Base-by-base conservation (phyloP, 2,888 invertebrate species). In the Steinernema scapterisci region DNA sequence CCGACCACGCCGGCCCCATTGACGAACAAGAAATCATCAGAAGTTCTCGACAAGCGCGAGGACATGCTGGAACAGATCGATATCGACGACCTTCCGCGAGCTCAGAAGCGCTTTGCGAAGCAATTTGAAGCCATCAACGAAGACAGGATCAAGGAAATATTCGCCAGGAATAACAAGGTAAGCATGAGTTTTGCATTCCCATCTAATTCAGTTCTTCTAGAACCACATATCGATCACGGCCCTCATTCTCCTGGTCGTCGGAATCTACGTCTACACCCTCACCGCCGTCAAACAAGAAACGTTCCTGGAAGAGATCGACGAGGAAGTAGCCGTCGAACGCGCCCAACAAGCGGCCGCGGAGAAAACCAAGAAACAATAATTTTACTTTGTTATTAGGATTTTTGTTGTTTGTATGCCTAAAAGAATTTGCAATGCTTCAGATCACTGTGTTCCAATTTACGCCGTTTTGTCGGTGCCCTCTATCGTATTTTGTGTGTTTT, bases 271-370 rank as follows among this genome's bases (percentile, higher is more conserved):
- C 43, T 95, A 95, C 89, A 93, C 95, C 21, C 93, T 94, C 87
- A 91, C 91, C 80, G 92, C 95, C 7, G 93, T 96, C 71, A 93
- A 92, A 87, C 95, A 95, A 88, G 96, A 96, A 89, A 93, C 92
- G 71, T 95, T 96, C 90, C 91, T 96, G 76, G 95, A 95, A 90
- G 95, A 95, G 88, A 94, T 95, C 87, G 92, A 95, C 80, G 93
- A 93, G 86, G 86, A 86, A 77, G 80, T 86, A 77, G 86, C 86
- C 5, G 75, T 72, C 6, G 81, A 84, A 78, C 46, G 73, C 11
- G 80, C 63, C 25, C 63, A 63, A n/a, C 27, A 63, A n/a, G 31
- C 63, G 23, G 31, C 9, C 16, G 23, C 21, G 1, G 54, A 16
- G 6, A 6, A 63, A 5, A 9, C 38, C 38, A 63, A 63, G 31